Evolutionary conservation across 1,140 invertebrate genomes (phyloP), one percentile per base, ranked within the genome.

Genomic region (Dendrolimus punctatus): DNA sequence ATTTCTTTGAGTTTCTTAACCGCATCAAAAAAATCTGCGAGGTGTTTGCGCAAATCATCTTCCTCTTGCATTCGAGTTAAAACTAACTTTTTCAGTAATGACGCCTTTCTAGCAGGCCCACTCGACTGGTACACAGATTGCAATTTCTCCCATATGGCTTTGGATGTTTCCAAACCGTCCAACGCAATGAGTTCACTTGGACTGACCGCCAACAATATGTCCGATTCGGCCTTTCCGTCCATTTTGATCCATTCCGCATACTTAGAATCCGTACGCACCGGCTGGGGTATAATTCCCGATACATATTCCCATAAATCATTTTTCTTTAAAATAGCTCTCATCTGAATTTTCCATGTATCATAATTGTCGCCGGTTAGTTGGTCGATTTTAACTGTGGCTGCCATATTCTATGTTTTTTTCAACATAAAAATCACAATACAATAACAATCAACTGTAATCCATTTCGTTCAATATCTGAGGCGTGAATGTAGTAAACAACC

Each of bases 1-100:
- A 65, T 64, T 62, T 68, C 62, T 65, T 58, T 62, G 2, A 64
- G 57, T 43, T 64, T 68, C 9, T 68, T 64, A 2, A 65, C 66
- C 37, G 56, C 60, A 8, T 68, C 62, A 58, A 68, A 66, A 46
- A 65, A 68, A 53, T 68, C 60, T 41, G 58, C n/a, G 42, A 68
- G 57, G 38, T 68, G 60, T 39, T 68, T 63, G n/a, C 47, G 45
- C 4, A 66, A 48, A 36, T 66, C 60, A 46, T 66, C 64, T 50
- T 58, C 63, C 49, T 68, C 62, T 38, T 45, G 40, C 58, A 69
- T 66, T 10, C 60, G 64, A 42, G 60, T 63, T 46, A 66, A 46
- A 5, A 69, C 55, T 8, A 69, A 58, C 47, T 55, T 69, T n/a
- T 69, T 65, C 46, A 69, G 55, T 47, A 66, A 55, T 37, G 64